Conservation (phyloP, 2,113 vertebrate species). For the Poeciliopsis turrubarensis region DNA sequence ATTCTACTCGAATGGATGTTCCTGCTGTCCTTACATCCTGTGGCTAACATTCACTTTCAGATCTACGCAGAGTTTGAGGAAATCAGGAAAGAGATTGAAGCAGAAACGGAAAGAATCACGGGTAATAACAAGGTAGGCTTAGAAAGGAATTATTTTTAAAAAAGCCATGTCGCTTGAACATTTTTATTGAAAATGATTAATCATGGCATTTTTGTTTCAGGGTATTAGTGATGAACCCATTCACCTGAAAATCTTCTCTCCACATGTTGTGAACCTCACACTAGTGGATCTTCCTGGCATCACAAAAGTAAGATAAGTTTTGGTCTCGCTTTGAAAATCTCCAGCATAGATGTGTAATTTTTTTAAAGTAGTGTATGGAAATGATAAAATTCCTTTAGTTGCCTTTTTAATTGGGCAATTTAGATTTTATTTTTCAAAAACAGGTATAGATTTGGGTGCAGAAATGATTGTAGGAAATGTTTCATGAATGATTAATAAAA, state of each 20-base stretch:
- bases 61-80: slow-evolving; percentile 95
- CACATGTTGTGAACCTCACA: slow-evolving; percentile 95
- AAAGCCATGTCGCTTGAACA: neutral
- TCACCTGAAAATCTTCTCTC: slow-evolving; percentile 97
- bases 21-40: neutral
- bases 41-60: slow-evolving; percentile 72
- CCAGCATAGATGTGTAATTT: neutral
- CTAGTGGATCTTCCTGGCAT: slow-evolving; percentile 97
- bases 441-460: too few species aligned
- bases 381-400: neutral
- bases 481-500: too few species aligned
- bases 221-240: slow-evolving; percentile 96
- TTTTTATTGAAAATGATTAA: neutral
- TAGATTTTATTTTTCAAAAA: neutral
- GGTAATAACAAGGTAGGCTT: slow-evolving; percentile 93
- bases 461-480: neutral
- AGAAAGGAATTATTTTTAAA: too few species aligned
- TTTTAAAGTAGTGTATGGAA: neutral
- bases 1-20: neutral
- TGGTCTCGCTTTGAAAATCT: neutral
- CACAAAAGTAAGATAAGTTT: slow-evolving; percentile 86
- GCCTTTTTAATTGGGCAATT: neutral
- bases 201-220: slow-evolving; percentile 69
- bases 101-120: slow-evolving; percentile 95
- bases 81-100: slow-evolving; percentile 96